Conservation (phyloP, 2,113 vertebrate genomes). For the Pomatostomus ruficeps region DNA sequence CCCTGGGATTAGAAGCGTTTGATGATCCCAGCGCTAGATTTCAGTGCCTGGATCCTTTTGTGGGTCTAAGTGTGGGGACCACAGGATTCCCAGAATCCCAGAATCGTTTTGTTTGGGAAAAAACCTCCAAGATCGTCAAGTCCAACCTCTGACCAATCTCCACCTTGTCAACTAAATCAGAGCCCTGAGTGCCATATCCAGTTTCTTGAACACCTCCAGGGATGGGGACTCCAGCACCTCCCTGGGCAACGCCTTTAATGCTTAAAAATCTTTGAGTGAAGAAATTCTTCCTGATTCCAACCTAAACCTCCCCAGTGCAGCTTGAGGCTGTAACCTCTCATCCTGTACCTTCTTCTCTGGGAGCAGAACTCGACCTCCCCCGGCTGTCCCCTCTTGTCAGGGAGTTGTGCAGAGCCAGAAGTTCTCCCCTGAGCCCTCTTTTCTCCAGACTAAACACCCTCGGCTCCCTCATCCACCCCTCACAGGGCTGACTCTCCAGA, state of each 20-base stretch:
- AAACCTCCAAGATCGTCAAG: background rate
- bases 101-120: background rate
- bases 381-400: background rate
- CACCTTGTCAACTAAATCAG: background rate
- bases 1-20: background rate
- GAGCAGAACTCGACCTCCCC: background rate
- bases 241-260: background rate
- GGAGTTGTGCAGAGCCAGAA: background rate
- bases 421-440: background rate
- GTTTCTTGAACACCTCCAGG: background rate
- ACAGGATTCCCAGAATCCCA: background rate
- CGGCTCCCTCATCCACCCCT: background rate
- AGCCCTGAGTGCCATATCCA: background rate
- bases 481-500: background rate
- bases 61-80: background rate
- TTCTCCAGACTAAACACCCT: background rate
- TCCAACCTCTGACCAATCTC: background rate
- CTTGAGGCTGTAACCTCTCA: fast-evolving
- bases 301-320: background rate
- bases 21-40: background rate
- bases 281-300: background rate
- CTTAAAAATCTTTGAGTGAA: background rate
- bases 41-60: background rate
- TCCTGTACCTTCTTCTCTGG: background rate
- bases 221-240: background rate